phyloP scores from a whole-genome alignment of 1,140 invertebrate species.

The Nylanderia fulva region DNA sequence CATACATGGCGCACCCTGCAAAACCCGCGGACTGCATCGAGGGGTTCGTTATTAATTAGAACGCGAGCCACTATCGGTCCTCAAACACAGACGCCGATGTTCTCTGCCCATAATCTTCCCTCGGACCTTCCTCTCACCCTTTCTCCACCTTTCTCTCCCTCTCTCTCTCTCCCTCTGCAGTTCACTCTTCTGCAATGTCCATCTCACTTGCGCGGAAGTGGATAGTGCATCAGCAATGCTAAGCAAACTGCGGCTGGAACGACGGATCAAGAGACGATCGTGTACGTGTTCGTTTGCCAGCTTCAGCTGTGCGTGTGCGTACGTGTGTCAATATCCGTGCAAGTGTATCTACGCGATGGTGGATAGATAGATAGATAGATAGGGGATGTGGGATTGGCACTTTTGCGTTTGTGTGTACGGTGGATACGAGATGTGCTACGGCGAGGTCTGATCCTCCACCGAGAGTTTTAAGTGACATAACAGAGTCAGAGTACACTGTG shows the following conservation, averaged over 20 bases:
- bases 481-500: background rate
- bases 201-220: constrained; percentile 68
- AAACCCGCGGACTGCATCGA: constrained; percentile 37
- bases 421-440: constrained; percentile 40
- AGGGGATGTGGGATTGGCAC: constrained; percentile 41
- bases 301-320: constrained; percentile 36
- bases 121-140: constrained; percentile 18
- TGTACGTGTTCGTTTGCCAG: constrained; percentile 53
- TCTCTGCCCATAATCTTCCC: constrained; percentile 59
- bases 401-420: constrained; percentile 44
- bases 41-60: constrained; percentile 75
- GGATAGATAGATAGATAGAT: too few species aligned
- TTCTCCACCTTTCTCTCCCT: background rate
- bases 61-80: constrained; percentile 67
- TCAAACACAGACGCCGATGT: constrained; percentile 67
- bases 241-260: constrained; percentile 80
- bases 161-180: constrained; percentile 13
- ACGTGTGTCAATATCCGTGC: constrained; percentile 48
- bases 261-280: constrained; percentile 69
- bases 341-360: constrained; percentile 52
- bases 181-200: constrained; percentile 47
- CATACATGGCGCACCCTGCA: constrained; percentile 35
- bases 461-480: constrained; percentile 10
- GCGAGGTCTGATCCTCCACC: background rate
- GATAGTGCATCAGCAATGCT: constrained; percentile 84